Evolutionary conservation across 1,140 invertebrate genomes (phyloP).

Genomic region (Sarcophaga bullata): DNA sequence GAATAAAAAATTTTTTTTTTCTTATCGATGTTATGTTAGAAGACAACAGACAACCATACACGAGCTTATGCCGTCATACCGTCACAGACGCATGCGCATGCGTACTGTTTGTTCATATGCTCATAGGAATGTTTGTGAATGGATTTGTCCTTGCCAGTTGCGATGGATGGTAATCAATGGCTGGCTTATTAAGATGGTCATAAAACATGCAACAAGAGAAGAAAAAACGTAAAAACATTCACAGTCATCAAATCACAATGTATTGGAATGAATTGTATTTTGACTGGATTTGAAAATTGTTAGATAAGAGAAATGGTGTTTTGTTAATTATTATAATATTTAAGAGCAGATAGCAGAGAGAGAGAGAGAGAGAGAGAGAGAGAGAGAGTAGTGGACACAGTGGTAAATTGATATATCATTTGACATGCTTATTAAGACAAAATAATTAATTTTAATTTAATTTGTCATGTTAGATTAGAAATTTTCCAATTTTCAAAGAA

Average conservation of each 20-base stretch:
- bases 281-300: neutral
- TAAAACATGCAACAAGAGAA: constrained; percentile 33
- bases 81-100: neutral
- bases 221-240: neutral
- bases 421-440: too few relatives aligned
- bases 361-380: too few relatives aligned
- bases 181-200: neutral
- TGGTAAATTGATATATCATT: too few relatives aligned
- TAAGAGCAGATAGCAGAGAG: too few relatives aligned
- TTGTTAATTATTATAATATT: neutral
- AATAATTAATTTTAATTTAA: too few relatives aligned
- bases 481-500: too few relatives aligned
- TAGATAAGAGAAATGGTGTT: neutral
- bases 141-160: too few relatives aligned
- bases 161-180: too few relatives aligned
- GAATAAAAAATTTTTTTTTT: neutral
- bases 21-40: neutral
- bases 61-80: neutral
- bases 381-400: too few relatives aligned
- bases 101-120: neutral
- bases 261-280: too few relatives aligned
- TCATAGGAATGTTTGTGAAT: neutral
- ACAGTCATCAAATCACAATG: neutral
- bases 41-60: neutral
- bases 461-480: too few relatives aligned